phyloP scores from a whole-genome alignment of 2,888 invertebrate species.

The Agonopterix arenella region DNA sequence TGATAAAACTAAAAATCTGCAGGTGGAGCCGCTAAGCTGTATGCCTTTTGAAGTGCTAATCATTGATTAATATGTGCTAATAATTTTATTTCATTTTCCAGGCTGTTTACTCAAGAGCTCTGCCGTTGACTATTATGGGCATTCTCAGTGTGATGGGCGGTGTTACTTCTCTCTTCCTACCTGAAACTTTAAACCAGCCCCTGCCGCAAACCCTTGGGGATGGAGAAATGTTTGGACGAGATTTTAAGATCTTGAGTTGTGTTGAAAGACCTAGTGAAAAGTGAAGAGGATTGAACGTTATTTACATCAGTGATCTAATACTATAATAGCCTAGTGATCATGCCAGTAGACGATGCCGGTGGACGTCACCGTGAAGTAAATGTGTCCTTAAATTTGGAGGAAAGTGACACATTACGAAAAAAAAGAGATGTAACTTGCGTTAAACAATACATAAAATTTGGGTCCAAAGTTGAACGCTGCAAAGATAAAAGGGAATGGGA shows the following conservation, averaged over 20 bases:
- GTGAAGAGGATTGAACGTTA: not conserved
- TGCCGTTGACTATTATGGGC: slow-evolving; percentile 79
- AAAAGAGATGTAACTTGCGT: too few relatives aligned
- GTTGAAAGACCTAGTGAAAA: slow-evolving; percentile 34
- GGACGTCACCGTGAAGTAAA: not conserved
- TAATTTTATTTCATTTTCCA: slow-evolving; percentile 18
- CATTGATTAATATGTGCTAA: too few relatives aligned
- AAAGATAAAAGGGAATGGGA: too few relatives aligned
- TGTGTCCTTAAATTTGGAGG: slow-evolving; percentile 10
- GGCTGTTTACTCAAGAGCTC: slow-evolving; percentile 75
- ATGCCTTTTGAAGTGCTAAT: too few relatives aligned
- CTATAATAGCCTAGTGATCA: not conserved
- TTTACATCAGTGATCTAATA: not conserved
- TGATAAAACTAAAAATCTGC: too few relatives aligned
- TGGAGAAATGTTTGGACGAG: slow-evolving; percentile 77
- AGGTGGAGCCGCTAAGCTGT: too few relatives aligned
- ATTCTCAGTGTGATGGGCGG: slow-evolving; percentile 75
- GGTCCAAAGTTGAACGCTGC: too few relatives aligned
- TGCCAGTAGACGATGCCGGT: not conserved
- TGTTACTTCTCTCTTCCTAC: slow-evolving; percentile 76
- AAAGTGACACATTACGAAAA: too few relatives aligned
- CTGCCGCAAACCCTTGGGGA: slow-evolving; percentile 80
- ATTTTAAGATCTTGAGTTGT: slow-evolving; percentile 75
- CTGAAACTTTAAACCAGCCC: slow-evolving; percentile 79
- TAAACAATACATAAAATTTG: too few relatives aligned